Evolutionary conservation across 1,140 invertebrate genomes (phyloP).

Genomic region (Helicorthomorpha holstii): DNA sequence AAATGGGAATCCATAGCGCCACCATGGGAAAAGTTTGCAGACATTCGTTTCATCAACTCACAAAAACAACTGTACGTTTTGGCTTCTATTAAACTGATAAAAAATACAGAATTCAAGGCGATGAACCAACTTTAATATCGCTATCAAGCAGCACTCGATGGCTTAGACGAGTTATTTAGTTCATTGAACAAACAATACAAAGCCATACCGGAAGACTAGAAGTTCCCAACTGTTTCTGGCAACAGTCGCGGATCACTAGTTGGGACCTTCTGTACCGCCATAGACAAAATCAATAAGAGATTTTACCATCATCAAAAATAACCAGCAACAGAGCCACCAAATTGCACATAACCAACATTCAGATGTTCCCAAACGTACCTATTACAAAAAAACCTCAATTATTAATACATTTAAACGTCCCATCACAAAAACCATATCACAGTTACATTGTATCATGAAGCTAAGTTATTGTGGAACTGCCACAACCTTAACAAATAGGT

Average conservation of each 20-base stretch:
- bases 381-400: slow-evolving; percentile 29
- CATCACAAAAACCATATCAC: too few relatives aligned
- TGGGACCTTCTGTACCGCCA: too few relatives aligned
- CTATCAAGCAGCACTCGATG: too few relatives aligned
- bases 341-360: slow-evolving; percentile 82
- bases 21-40: slow-evolving; percentile 79
- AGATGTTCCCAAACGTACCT: slow-evolving; percentile 88
- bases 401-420: too few relatives aligned
- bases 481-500: too few relatives aligned
- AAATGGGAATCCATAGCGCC: slow-evolving; percentile 89
- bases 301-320: slow-evolving; percentile 61
- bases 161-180: too few relatives aligned
- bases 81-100: slow-evolving; percentile 40
- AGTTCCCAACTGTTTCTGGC: neutral
- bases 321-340: slow-evolving; percentile 80
- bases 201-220: neutral
- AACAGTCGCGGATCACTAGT: too few relatives aligned
- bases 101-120: too few relatives aligned
- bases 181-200: too few relatives aligned
- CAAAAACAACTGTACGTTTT: slow-evolving; percentile 83
- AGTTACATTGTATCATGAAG: too few relatives aligned
- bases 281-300: neutral
- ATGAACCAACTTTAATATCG: too few relatives aligned
- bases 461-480: too few relatives aligned
- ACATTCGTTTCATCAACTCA: slow-evolving; percentile 73